These are phyloP conservation scores for Phoeniculus purpureus DNA, from an alignment of 2,797 vertebrate genomes.

Conservation along the genomic window DNA sequence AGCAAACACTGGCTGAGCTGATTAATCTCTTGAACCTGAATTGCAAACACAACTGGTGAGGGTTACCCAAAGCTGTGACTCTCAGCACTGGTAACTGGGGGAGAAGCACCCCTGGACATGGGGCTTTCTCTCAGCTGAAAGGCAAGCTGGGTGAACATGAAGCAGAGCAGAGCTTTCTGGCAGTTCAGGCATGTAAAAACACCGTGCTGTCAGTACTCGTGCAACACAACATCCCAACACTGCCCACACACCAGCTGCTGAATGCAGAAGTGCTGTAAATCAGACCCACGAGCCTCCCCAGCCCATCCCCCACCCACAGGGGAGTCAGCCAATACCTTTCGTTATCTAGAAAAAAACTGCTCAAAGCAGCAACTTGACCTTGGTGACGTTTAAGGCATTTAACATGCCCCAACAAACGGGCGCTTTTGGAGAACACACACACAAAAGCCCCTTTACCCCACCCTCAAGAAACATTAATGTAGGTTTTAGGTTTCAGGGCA, in stretches of 20 bases:
- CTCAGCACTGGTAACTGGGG: constrained; percentile 28
- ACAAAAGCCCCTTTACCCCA: neutral
- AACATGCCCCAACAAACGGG: neutral
- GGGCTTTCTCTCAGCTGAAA: constrained; percentile 35
- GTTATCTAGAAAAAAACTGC: neutral
- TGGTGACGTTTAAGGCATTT: neutral
- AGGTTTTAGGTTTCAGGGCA: neutral
- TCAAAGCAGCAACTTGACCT: neutral
- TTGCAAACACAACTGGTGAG: neutral
- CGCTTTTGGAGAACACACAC: neutral
- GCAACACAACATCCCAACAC: constrained; percentile 16
- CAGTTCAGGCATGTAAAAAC: constrained; percentile 71
- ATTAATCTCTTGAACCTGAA: neutral
- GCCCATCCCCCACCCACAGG: neutral
- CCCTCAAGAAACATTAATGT: neutral
- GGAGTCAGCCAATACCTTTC: neutral
- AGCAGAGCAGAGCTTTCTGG: constrained; percentile 75
- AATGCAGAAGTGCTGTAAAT: neutral
- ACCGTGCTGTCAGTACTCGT: constrained; percentile 47
- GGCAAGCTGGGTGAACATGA: constrained; percentile 10
- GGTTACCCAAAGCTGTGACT: neutral
- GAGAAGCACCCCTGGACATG: constrained; percentile 1
- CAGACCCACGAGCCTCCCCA: neutral
- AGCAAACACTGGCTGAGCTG: neutral
- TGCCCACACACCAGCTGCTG: neutral